Evolutionary conservation across 1,140 invertebrate species (phyloP).

Genomic region (Papilio aristodemus): DNA sequence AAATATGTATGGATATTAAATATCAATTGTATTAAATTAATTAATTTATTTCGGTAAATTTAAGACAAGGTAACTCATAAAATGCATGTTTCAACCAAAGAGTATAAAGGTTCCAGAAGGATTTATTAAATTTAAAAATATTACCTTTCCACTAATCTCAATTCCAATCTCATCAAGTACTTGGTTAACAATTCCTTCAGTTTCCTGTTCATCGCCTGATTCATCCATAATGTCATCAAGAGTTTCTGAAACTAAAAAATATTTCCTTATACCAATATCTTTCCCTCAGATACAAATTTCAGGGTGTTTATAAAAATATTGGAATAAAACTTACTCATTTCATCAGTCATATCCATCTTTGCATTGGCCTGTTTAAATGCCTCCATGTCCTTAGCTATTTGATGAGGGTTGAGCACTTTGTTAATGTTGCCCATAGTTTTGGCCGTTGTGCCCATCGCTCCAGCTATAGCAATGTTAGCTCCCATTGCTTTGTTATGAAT

Average conservation of each 20-base stretch:
- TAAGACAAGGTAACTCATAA: neutral
- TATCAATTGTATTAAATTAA: too few relatives aligned
- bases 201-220: slow-evolving; percentile 94
- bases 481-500: slow-evolving; percentile 93
- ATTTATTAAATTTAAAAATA: slow-evolving; percentile 33
- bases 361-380: slow-evolving; percentile 91
- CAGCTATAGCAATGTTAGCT: slow-evolving; percentile 91
- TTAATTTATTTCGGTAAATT: too few relatives aligned
- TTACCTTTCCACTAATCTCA: slow-evolving; percentile 93
- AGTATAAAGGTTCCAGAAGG: too few relatives aligned
- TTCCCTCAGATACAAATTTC: too few relatives aligned
- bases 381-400: slow-evolving; percentile 89
- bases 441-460: slow-evolving; percentile 92
- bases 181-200: slow-evolving; percentile 91
- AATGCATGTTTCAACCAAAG: too few relatives aligned
- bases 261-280: neutral
- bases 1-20: too few relatives aligned
- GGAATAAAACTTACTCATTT: slow-evolving; percentile 89
- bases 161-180: slow-evolving; percentile 98
- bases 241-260: slow-evolving; percentile 90
- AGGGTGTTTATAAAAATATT: too few relatives aligned
- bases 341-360: slow-evolving; percentile 97
- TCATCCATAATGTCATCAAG: slow-evolving; percentile 94
- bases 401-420: slow-evolving; percentile 91
- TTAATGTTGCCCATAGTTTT: slow-evolving; percentile 95